phyloP scores from a whole-genome alignment of 2,888 invertebrate genomes.

The Hemaris fuciformis region DNA sequence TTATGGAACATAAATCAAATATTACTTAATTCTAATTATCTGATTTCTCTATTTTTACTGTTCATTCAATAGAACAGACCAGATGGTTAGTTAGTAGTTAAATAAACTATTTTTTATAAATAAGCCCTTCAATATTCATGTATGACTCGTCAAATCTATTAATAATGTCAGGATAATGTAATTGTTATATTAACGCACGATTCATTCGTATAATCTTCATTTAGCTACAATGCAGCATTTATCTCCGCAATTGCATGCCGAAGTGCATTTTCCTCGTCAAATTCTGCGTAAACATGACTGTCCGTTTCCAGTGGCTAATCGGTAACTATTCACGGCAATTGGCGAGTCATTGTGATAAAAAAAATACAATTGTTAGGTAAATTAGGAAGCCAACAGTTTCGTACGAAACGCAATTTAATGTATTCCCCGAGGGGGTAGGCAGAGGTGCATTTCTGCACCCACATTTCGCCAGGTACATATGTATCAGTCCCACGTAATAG shows the following conservation, averaged over 20 bases:
- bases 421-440: too few species aligned
- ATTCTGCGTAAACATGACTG: neutral
- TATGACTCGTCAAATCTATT: too few species aligned
- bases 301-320: neutral
- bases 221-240: neutral
- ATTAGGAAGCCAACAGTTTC: neutral
- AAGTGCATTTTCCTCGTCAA: neutral
- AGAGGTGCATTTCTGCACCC: too few species aligned
- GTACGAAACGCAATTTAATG: neutral
- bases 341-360: neutral
- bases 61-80: too few species aligned
- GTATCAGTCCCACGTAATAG: too few species aligned
- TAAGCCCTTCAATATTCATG: too few species aligned
- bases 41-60: too few species aligned
- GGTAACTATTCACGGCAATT: neutral
- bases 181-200: neutral
- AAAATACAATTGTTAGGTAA: neutral
- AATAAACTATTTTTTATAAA: too few species aligned
- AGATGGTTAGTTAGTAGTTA: too few species aligned
- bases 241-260: neutral
- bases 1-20: too few species aligned
- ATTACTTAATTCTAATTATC: too few species aligned
- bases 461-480: too few species aligned
- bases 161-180: neutral
- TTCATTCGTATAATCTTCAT: neutral